A percentile compares a stretch with the other conserved stretches of the same genome.
These are phyloP conservation scores for Diceros bicornis DNA, from an alignment of 2,797 vertebrate species.

Conservation along the genomic window DNA sequence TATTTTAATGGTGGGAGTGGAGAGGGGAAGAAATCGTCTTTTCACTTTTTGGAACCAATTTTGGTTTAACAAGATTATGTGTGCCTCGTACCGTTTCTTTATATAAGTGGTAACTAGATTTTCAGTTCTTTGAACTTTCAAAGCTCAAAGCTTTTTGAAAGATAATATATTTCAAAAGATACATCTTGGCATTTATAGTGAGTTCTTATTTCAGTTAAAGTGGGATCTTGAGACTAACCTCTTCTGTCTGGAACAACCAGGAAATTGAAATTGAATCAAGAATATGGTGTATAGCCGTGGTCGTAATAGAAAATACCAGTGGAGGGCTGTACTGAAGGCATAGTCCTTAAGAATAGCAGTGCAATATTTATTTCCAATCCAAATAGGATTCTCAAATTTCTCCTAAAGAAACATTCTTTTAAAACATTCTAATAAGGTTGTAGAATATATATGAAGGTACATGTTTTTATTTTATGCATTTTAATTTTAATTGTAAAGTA, in stretches of 20 bases:
- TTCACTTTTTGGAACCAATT: not conserved
- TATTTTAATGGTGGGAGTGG: not conserved
- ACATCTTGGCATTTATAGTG: conserved; percentile 24
- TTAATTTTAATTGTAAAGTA: conserved; percentile 9
- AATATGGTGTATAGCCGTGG: not conserved
- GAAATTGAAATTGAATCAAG: conserved; percentile 40
- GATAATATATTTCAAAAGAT: conserved; percentile 51
- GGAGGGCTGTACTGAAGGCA: not conserved
- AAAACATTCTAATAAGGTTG: conserved; percentile 29
- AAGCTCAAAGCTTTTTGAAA: conserved; percentile 53
- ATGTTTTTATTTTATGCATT: not conserved
- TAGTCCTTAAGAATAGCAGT: conserved; percentile 18
- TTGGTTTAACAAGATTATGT: not conserved
- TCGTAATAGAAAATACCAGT: conserved; percentile 31
- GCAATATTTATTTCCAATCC: conserved; percentile 32
- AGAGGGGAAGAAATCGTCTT: conserved; percentile 9
- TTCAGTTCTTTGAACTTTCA: conserved; percentile 35
- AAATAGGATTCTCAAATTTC: conserved; percentile 55
- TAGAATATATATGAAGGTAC: not conserved
- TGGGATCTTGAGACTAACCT: conserved; percentile 7
- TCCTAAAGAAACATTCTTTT: conserved; percentile 31
- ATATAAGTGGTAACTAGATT: not conserved
- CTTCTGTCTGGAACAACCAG: conserved; percentile 27
- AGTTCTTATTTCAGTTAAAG: conserved; percentile 26
- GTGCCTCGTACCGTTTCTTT: conserved; percentile 30